Evolutionary conservation across 2,797 vertebrate species (phyloP), one percentile per base, ranked within the genome.

Genomic region (Dallia pectoralis): DNA sequence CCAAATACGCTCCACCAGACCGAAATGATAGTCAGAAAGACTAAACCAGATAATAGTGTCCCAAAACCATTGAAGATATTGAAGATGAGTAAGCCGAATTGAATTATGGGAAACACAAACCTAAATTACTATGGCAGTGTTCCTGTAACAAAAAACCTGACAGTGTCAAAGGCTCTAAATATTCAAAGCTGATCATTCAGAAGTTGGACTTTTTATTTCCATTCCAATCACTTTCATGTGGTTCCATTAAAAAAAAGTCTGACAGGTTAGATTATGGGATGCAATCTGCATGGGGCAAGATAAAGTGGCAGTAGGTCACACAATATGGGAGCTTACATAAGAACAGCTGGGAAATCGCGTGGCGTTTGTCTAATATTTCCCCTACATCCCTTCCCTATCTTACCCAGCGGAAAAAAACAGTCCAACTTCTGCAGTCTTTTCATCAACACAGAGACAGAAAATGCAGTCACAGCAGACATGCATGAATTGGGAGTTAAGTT

Each of bases 241-340:
- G 88, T 87, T 89, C 81, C 84, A 88, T 87, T 89, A 86, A 90
- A 89, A 85, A 89, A 85, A 84, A 85, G n/a, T 87, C 87, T 87
- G 86, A 87, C 87, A 89, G 82, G 87, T 92, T 90, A 87, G 87
- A 88, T 91, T 89, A 87, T 82, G 77, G 81, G 87, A 90, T 84
- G 86, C 87, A 89, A 87, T 88, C 87, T 87, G 85, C 79, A 78
- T 78, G 74, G 53, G 74, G 72, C 59, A 80, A 85, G 87, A 91
- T 89, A 89, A 88, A 89, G 81, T 82, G 83, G 75, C 80, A 80
- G 71, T 77, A 61, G 89, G 85, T 89, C 89, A 87, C 83, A 87
- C 86, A 83, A 89, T 91, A 89, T 84, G 84, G 85, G 84, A 86
- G 77, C 79, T 91, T 90, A 90, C 82, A 86, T 89, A 91, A 89